phyloP scores from a whole-genome alignment of 2,888 invertebrate genomes.

The Archaeoteleia sp. region DNA sequence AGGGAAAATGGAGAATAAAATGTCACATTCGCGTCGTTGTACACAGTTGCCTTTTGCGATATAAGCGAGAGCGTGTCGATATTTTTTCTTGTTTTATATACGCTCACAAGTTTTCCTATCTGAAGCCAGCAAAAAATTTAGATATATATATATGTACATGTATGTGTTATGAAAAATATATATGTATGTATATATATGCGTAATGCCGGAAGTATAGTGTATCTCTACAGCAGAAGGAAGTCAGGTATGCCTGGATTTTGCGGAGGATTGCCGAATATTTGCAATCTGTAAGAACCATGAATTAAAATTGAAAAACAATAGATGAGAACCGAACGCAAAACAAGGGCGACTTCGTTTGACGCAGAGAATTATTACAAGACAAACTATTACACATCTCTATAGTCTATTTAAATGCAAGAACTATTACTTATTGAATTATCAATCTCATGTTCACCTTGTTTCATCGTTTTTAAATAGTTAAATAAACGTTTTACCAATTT shows the following conservation, averaged over 20 bases:
- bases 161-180: constrained; percentile 34
- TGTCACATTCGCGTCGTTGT: constrained; percentile 53
- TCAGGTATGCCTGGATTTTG: constrained; percentile 16
- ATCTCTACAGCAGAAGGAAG: too few relatives aligned
- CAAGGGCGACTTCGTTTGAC: constrained; percentile 45
- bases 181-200: constrained; percentile 59
- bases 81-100: constrained; percentile 50
- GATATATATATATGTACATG: constrained; percentile 37
- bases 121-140: constrained; percentile 35
- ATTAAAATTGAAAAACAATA: neutral
- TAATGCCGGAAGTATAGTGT: too few relatives aligned
- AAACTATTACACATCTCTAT: constrained; percentile 73
- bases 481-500: constrained; percentile 74
- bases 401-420: constrained; percentile 71
- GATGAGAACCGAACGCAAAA: constrained; percentile 18
- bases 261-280: too few relatives aligned
- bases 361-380: constrained; percentile 49
- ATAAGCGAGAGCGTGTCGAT: constrained; percentile 45
- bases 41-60: constrained; percentile 61
- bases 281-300: too few relatives aligned
- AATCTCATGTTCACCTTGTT: constrained; percentile 74
- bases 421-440: constrained; percentile 74
- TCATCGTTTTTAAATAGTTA: constrained; percentile 74
- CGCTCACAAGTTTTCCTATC: constrained; percentile 50
- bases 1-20: constrained; percentile 23